phyloP scores from a whole-genome alignment of 2,888 invertebrate species.

The Drosophila affinis region DNA sequence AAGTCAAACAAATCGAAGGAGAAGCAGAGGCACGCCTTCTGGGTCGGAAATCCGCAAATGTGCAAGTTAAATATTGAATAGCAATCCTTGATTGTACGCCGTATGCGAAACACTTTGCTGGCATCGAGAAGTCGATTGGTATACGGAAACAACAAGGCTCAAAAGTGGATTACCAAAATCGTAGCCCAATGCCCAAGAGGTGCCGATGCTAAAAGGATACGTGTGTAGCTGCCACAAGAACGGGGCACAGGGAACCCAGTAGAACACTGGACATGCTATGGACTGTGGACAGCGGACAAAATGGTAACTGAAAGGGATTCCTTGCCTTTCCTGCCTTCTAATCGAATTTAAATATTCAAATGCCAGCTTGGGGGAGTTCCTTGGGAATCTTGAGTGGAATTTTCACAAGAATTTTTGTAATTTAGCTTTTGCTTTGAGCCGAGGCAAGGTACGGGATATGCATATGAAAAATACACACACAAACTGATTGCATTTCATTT shows the following conservation, averaged over 20 bases:
- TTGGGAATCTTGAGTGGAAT: slow-evolving; percentile 37
- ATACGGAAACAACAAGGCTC: slow-evolving; percentile 36
- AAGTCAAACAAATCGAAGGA: slow-evolving; percentile 34
- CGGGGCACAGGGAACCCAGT: slow-evolving; percentile 3
- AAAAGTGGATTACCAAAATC: slow-evolving; percentile 33
- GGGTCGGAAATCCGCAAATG: slow-evolving; percentile 54
- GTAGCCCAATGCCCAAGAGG: slow-evolving; percentile 49
- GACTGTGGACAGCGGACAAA: not conserved
- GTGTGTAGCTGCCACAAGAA: slow-evolving; percentile 32
- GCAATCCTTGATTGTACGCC: slow-evolving; percentile 61
- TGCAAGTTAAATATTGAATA: slow-evolving; percentile 59
- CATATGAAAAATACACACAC: slow-evolving; percentile 50
- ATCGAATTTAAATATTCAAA: slow-evolving; percentile 63
- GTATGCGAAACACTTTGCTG: slow-evolving; percentile 30
- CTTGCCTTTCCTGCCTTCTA: slow-evolving; percentile 33
- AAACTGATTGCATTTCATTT: slow-evolving; percentile 55
- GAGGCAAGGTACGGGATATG: slow-evolving; percentile 24
- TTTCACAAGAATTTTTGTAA: slow-evolving; percentile 31
- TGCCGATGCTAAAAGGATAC: slow-evolving; percentile 37
- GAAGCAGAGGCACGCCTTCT: slow-evolving; percentile 15
- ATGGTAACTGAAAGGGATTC: slow-evolving; percentile 8
- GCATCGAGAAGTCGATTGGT: slow-evolving; percentile 31
- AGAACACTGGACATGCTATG: slow-evolving; percentile 1
- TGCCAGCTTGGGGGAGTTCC: slow-evolving; percentile 25
- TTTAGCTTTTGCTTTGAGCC: slow-evolving; percentile 33